A percentile compares a stretch with the other conserved stretches of the same genome.
Evolutionary conservation across 2,888 invertebrate species (phyloP).

Genomic region (Lasioglossum pauxillum): DNA sequence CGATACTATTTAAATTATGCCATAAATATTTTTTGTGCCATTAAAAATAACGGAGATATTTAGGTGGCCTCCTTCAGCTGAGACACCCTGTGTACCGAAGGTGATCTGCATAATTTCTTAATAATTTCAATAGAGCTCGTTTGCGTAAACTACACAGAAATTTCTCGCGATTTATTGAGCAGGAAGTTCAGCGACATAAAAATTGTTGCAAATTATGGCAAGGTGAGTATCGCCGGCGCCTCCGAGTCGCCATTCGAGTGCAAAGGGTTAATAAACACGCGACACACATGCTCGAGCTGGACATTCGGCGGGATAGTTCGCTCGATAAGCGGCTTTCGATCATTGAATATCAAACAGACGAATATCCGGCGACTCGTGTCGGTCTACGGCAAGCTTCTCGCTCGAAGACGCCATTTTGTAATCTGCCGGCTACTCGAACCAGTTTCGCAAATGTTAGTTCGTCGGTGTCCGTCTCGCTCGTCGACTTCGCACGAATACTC

Average conservation of each 20-base stretch:
- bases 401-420: background rate
- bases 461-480: background rate
- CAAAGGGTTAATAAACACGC: constrained; percentile 8
- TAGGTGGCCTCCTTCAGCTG: too few relatives aligned
- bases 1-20: too few relatives aligned
- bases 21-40: too few relatives aligned
- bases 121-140: background rate
- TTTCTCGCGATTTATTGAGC: background rate
- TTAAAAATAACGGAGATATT: too few relatives aligned
- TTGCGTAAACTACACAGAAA: background rate
- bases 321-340: constrained; percentile 44
- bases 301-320: background rate
- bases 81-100: too few relatives aligned
- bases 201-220: background rate
- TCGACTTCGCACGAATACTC: background rate
- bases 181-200: background rate
- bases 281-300: background rate
- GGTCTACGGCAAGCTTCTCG: background rate
- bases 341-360: constrained; percentile 12
- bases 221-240: background rate
- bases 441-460: background rate
- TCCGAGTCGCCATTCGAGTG: background rate
- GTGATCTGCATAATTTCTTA: background rate
- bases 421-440: background rate
- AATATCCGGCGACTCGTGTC: constrained; percentile 32